A percentile compares a stretch with the other conserved stretches of the same genome.
phyloP scores from a whole-genome alignment of 2,797 vertebrate genomes.

The Microchirus variegatus region DNA sequence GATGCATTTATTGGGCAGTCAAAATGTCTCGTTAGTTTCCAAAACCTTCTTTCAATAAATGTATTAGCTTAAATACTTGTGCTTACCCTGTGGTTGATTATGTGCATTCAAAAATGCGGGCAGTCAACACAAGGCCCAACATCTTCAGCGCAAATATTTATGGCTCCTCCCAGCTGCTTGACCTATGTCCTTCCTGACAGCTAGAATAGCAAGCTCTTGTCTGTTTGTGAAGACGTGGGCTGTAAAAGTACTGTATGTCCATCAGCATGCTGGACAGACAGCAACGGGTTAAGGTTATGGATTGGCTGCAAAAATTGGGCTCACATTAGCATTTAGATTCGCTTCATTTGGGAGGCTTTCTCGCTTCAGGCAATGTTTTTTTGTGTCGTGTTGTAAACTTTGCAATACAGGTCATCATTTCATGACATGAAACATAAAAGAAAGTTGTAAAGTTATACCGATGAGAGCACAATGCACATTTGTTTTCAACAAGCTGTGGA shows the following conservation, averaged over 20 bases:
- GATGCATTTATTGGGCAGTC: no score
- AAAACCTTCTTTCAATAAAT: background rate
- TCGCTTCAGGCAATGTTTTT: constrained; percentile 41
- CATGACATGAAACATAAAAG: constrained; percentile 25
- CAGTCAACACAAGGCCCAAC: constrained; percentile 12
- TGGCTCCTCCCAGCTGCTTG: constrained; percentile 55
- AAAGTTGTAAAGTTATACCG: constrained; percentile 23
- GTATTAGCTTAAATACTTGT: background rate
- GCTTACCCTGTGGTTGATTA: background rate
- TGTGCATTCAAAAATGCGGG: background rate
- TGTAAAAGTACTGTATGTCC: constrained; percentile 24
- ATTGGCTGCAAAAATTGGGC: constrained; percentile 24
- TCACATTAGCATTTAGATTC: constrained; percentile 29
- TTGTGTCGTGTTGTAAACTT: constrained; percentile 43
- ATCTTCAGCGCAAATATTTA: constrained; percentile 46
- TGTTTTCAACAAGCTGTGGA: no score
- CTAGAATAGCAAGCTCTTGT: constrained; percentile 39
- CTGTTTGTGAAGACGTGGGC: constrained; percentile 58
- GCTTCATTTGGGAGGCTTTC: constrained; percentile 34
- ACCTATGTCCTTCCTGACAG: constrained; percentile 54
- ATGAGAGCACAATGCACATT: constrained; percentile 13
- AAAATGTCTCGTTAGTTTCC: no score
- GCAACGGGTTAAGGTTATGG: constrained; percentile 51
- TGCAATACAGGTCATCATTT: constrained; percentile 43
- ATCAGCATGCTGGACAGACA: constrained; percentile 39